These are phyloP conservation scores for Cryptocheilus praepositus DNA, from an alignment of 2,888 invertebrate genomes.

Conservation along the genomic window DNA sequence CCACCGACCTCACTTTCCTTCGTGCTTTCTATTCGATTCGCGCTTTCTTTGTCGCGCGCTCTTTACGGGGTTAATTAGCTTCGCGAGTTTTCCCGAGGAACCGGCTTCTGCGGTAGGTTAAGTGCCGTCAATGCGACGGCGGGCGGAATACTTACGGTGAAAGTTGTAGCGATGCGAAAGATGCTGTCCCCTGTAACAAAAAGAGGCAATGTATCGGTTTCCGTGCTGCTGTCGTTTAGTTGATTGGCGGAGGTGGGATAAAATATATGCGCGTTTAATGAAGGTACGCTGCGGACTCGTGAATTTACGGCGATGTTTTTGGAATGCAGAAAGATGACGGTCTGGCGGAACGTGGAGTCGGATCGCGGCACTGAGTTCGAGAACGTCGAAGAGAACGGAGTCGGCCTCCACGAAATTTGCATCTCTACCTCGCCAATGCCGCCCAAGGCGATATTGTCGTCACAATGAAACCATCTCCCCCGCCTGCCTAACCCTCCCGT, in stretches of 20 bases:
- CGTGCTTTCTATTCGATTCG: background rate
- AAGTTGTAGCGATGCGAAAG: slow-evolving; percentile 69
- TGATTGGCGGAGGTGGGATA: no score
- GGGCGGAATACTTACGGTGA: slow-evolving; percentile 66
- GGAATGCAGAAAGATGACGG: no score
- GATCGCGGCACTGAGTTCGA: slow-evolving; percentile 32
- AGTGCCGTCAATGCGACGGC: no score
- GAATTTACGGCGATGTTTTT: no score
- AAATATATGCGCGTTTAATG: no score
- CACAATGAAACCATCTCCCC: slow-evolving; percentile 65
- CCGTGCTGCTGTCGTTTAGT: background rate
- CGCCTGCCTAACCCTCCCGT: slow-evolving; percentile 25
- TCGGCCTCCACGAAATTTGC: slow-evolving; percentile 58
- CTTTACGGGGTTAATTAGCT: background rate
- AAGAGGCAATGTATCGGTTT: slow-evolving; percentile 4
- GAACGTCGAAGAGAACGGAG: slow-evolving; percentile 39
- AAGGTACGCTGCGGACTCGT: no score
- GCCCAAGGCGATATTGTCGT: slow-evolving; percentile 72
- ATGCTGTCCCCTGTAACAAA: slow-evolving; percentile 68
- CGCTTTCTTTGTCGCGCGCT: background rate
- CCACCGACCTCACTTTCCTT: slow-evolving; percentile 1
- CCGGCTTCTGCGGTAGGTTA: background rate
- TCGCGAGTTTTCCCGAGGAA: background rate
- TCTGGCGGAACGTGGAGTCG: slow-evolving; percentile 29
- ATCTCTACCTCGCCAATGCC: slow-evolving; percentile 65